A percentile compares a stretch with the other conserved stretches of the same genome.
Conservation (phyloP, 2,797 vertebrate genomes). For the Phalanger gymnotis region DNA sequence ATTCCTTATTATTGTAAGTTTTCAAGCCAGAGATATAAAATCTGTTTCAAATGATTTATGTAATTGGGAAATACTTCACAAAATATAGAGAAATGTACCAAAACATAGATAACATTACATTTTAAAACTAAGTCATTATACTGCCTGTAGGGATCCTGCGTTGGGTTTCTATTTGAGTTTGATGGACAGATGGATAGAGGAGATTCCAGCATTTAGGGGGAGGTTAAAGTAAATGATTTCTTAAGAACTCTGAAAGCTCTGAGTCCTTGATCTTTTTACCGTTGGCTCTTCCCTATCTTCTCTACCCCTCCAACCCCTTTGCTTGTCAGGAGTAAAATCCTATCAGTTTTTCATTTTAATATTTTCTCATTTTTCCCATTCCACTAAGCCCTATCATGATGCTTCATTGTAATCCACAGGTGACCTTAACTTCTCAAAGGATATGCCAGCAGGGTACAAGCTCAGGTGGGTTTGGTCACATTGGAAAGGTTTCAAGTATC, state of each 20-base stretch:
- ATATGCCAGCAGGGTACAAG: neutral
- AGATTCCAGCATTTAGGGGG: neutral
- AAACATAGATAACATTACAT: neutral
- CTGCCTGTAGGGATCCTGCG: neutral
- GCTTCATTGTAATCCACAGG: neutral
- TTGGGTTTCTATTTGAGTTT: neutral
- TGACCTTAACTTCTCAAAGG: neutral
- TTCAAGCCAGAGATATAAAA: neutral
- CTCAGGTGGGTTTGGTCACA: neutral
- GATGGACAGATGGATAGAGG: neutral
- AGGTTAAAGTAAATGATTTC: neutral
- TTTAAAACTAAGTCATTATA: neutral
- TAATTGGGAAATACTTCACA: neutral
- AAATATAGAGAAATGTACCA: neutral
- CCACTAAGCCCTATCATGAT: neutral
- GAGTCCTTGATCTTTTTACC: neutral
- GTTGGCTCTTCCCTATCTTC: neutral
- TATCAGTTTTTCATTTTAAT: neutral
- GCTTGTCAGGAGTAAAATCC: neutral
- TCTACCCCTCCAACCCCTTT: neutral
- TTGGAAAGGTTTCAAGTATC: neutral
- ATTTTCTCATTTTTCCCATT: neutral
- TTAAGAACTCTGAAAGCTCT: neutral
- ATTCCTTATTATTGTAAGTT: neutral
- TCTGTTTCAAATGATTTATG: neutral